A percentile compares a stretch with the other conserved stretches of the same genome.
These are phyloP conservation scores for Rhyacichthys aspro DNA, from an alignment of 2,797 vertebrate genomes.

Conservation along the genomic window DNA sequence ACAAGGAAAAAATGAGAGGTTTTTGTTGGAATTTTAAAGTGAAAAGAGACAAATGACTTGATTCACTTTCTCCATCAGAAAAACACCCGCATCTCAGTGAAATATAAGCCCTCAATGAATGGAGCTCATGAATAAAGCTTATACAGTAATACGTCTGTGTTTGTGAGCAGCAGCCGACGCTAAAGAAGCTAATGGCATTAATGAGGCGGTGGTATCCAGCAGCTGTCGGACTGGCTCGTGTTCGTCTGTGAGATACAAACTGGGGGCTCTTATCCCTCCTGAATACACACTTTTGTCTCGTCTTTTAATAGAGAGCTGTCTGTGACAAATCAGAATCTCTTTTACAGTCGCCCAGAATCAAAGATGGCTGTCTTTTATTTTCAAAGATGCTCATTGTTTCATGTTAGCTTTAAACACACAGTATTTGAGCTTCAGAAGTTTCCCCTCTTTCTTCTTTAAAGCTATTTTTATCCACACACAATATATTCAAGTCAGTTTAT, in stretches of 20 bases:
- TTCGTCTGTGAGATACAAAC: constrained; percentile 16
- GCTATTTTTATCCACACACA: too few species aligned
- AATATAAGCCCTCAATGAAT: constrained; percentile 64
- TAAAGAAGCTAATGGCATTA: constrained; percentile 47
- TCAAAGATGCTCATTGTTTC: too few species aligned
- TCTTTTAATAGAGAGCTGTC: constrained; percentile 53
- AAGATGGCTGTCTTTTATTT: neutral
- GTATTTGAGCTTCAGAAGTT: too few species aligned
- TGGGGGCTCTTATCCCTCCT: constrained; percentile 6
- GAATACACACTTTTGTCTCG: constrained; percentile 55
- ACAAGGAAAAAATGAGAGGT: too few species aligned
- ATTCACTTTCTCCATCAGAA: constrained; percentile 29
- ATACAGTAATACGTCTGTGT: constrained; percentile 50
- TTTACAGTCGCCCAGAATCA: constrained; percentile 2
- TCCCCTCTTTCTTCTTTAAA: too few species aligned
- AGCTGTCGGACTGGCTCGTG: constrained; percentile 47
- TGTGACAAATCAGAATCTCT: constrained; percentile 25
- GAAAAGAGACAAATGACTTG: neutral
- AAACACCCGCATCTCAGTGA: constrained; percentile 9
- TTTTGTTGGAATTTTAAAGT: neutral
- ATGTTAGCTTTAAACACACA: too few species aligned
- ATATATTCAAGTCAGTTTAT: too few species aligned
- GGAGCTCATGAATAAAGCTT: constrained; percentile 42
- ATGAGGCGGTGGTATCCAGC: constrained; percentile 40
- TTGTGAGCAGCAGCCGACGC: constrained; percentile 27